These are phyloP conservation scores for Matsumurasca onukii DNA, from an alignment of 1,140 invertebrate species.

Conservation along the genomic window DNA sequence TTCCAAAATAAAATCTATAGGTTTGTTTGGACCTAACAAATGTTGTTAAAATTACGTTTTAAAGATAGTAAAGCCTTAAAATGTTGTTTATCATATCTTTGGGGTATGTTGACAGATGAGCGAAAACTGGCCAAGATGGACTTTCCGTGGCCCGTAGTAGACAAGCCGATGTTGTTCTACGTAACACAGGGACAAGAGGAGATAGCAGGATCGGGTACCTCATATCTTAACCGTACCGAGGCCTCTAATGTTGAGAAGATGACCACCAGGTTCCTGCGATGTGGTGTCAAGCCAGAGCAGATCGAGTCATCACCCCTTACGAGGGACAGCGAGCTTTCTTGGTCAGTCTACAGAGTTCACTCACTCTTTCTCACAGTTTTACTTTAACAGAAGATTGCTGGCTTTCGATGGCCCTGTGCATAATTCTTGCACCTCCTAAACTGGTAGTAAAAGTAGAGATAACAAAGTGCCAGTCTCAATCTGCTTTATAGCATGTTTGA, in stretches of 20 bases:
- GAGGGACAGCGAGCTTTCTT: conserved; percentile 98
- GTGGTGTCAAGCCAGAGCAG: conserved; percentile 95
- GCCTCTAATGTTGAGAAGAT: conserved; percentile 98
- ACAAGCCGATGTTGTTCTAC: conserved; percentile 99
- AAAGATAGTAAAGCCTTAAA: too few species aligned
- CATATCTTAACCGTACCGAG: conserved; percentile 97
- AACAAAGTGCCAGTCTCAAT: too few species aligned
- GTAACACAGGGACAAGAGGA: conserved; percentile 98
- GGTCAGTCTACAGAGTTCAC: conserved; percentile 58
- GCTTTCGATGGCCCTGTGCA: too few species aligned
- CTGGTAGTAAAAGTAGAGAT: too few species aligned
- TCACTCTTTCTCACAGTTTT: too few species aligned
- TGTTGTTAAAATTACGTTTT: too few species aligned
- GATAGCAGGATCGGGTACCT: conserved; percentile 97
- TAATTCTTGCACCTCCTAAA: too few species aligned
- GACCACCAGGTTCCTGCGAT: conserved; percentile 88
- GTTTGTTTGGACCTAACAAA: not conserved
- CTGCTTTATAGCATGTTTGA: too few species aligned
- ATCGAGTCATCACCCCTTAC: conserved; percentile 99
- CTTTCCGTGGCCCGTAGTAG: conserved; percentile 95
- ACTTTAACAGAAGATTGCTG: too few species aligned
- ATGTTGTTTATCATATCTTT: too few species aligned
- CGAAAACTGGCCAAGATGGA: conserved; percentile 87
- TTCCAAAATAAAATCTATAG: not conserved
- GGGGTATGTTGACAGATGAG: too few species aligned